Evolutionary conservation across 2,113 vertebrate genomes (phyloP).

Genomic region (Vulpes ferrilata): DNA sequence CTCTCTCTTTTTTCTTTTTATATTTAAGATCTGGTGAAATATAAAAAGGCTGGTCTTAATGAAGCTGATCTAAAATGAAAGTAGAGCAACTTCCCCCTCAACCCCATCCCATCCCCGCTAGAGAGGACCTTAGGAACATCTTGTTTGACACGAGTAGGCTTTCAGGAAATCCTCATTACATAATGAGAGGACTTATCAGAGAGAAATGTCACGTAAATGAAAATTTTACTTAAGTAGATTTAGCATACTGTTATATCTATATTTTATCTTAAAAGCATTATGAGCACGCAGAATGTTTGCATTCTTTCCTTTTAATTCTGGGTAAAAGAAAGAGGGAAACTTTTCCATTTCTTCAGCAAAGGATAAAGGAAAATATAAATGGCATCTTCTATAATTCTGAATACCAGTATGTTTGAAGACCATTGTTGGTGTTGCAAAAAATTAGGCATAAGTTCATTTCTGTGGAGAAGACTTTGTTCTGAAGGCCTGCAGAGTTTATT

Average conservation of each 20-base stretch:
- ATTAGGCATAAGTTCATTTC: not conserved
- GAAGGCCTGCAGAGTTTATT: not conserved
- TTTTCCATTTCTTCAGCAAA: not conserved
- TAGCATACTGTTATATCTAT: not conserved
- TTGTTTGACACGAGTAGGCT: not conserved
- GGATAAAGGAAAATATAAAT: not conserved
- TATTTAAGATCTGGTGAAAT: not conserved
- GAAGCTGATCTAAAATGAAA: not conserved
- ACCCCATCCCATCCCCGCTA: no score
- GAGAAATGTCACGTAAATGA: not conserved
- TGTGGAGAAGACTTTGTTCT: not conserved
- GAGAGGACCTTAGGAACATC: not conserved
- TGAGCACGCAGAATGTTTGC: not conserved
- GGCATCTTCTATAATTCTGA: not conserved
- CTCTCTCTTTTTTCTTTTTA: not conserved
- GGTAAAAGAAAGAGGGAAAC: not conserved
- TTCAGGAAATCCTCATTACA: not conserved
- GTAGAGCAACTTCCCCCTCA: not conserved
- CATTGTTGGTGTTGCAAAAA: not conserved
- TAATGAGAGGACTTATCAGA: not conserved
- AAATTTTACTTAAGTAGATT: conserved; percentile 11
- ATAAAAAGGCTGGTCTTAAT: not conserved
- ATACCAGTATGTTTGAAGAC: not conserved
- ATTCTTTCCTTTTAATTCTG: not conserved
- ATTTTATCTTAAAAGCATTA: conserved; percentile 30